Percentiles rank a stretch among this genome's conserved stretches.
Conservation (phyloP, 2,113 vertebrate species). For the Pangasianodon gigas region DNA sequence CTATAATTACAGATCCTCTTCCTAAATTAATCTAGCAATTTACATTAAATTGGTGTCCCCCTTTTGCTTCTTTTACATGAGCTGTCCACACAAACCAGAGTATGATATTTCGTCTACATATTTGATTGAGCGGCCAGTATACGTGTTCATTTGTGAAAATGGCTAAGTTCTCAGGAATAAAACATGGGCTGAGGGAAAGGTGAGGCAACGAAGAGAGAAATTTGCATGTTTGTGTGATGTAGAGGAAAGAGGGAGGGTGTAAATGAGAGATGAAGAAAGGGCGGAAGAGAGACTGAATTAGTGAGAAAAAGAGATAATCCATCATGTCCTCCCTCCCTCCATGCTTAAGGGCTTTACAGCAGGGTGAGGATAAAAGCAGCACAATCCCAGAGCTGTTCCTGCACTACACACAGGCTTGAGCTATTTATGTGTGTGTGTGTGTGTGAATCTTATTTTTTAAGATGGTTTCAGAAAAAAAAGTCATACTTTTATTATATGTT, state of each 20-base stretch:
- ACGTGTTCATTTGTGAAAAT: neutral
- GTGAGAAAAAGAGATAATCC: slow-evolving; percentile 32
- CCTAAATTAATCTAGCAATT: neutral
- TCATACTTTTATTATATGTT: neutral
- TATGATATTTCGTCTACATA: neutral
- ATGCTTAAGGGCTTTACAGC: slow-evolving; percentile 18
- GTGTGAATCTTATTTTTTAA: neutral
- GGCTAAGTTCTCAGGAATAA: neutral
- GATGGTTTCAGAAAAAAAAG: neutral
- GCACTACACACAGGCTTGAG: slow-evolving; percentile 1
- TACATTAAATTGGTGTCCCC: neutral
- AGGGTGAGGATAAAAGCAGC: slow-evolving; percentile 1
- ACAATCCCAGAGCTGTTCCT: neutral
- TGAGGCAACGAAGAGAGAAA: neutral
- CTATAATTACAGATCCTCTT: neutral
- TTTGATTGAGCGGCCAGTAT: neutral
- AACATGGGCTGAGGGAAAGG: neutral
- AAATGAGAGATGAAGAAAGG: slow-evolving; percentile 1
- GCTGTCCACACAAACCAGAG: neutral
- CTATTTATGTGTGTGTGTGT: neutral
- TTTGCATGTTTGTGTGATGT: neutral
- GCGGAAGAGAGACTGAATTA: slow-evolving; percentile 2
- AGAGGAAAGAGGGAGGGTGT: neutral
- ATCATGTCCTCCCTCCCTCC: slow-evolving; percentile 16
- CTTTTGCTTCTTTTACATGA: neutral